Base-by-base conservation (phyloP, 2,797 vertebrate genomes). In the Sebastes vulpes region DNA sequence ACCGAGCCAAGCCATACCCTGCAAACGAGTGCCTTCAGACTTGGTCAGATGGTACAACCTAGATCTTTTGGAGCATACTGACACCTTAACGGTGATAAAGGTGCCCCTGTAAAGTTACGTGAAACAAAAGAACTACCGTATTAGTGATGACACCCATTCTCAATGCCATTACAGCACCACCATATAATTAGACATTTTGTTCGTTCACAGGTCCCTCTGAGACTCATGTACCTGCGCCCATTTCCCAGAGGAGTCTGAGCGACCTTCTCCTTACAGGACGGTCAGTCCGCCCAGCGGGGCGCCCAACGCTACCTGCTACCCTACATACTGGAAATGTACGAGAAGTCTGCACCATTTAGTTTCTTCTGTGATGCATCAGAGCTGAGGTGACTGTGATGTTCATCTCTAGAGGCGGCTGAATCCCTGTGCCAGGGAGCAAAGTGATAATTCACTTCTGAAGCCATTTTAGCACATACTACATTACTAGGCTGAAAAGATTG, bases 391-490 rank as follows among this genome's bases (percentile, higher is more conserved):
- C 89, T 86, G 78, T 42, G 84, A 90, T 84, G 87, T 77, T 83
- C 56, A 35, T 91, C 94, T 93, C 94, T 31, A 18, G 91, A 83
- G 94, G 83, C 57, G 4, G 35, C n/a, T 53, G 76, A 77, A 75
- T 89, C 90, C 82, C 88, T 50, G 84, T 66, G 81, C 92, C 88
- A 85, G 79, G 82, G 90, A 91, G 85, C 75, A 79, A 89, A 94
- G 94, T 94, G 93, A 95, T 95, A 94, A 96, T 95, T 95, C 94
- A 95, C 92, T 93, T 93, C 91, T 92, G 93, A 92, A 91, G 91
- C 90, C 93, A 93, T 96, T 96, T 95, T 95, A 95, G 90, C 80
- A 91, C 91, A 93, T 93, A 86, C 87, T 93, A 92, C 92, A 92
- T 95, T 93, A 93, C 81, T 82, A 81, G 88, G 74, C 91, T 92